Conservation (phyloP, 2,888 invertebrate species). For the Drosophila ustulata region DNA sequence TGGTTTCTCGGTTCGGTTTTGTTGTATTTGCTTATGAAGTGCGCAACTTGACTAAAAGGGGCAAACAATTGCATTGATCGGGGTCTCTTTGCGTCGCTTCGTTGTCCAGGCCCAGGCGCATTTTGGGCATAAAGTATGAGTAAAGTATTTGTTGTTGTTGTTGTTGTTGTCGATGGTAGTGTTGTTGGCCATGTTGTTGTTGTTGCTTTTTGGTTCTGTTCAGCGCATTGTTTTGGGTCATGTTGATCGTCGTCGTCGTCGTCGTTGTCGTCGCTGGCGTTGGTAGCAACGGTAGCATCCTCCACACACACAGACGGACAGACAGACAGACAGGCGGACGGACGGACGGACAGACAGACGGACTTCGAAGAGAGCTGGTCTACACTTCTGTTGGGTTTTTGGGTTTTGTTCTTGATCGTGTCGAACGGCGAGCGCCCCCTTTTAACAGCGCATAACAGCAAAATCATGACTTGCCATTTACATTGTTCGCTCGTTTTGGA, state of each 20-base stretch:
- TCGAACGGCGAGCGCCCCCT: slow-evolving; percentile 84
- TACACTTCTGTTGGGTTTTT: slow-evolving; percentile 41
- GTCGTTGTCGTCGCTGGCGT: slow-evolving; percentile 57
- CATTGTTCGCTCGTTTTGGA: slow-evolving; percentile 84
- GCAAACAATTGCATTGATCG: slow-evolving; percentile 83
- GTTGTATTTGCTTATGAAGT: slow-evolving; percentile 81
- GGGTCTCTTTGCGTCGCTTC: slow-evolving; percentile 25
- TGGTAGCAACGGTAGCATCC: slow-evolving; percentile 77
- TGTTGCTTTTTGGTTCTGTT: slow-evolving; percentile 56
- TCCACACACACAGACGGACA: slow-evolving; percentile 52
- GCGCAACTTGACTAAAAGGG: slow-evolving; percentile 83
- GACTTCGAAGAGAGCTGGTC: slow-evolving; percentile 33
- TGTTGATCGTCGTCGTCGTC: slow-evolving; percentile 69
- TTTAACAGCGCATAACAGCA: slow-evolving; percentile 83
- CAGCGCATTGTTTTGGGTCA: slow-evolving; percentile 78
- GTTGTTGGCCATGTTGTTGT: slow-evolving; percentile 15
- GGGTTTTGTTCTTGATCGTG: slow-evolving; percentile 80
- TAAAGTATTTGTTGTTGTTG: slow-evolving; percentile 73
- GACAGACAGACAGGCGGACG: slow-evolving; percentile 14
- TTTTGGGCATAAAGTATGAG: slow-evolving; percentile 81
- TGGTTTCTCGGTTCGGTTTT: slow-evolving; percentile 50
- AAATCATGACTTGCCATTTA: slow-evolving; percentile 84
- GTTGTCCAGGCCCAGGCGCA: slow-evolving; percentile 45
- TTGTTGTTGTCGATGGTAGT: slow-evolving; percentile 32
- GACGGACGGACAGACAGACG: slow-evolving; percentile 31